Evolutionary conservation across 2,797 vertebrate species (phyloP), one percentile per base, ranked within the genome.

Genomic region (Hydrocynus forskahlii): DNA sequence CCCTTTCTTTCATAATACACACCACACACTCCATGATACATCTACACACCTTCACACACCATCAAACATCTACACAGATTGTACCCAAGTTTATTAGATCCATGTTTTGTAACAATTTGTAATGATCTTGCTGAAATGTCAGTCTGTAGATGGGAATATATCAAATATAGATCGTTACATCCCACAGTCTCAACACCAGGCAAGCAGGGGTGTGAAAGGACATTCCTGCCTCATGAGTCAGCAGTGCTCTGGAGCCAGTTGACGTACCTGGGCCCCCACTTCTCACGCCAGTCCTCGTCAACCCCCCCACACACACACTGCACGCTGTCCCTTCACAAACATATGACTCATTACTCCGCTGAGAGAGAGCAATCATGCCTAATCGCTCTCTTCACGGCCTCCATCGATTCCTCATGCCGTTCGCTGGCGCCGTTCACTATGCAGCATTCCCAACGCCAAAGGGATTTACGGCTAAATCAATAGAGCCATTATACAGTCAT

Each of bases 171-270:
- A 69, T 38, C 66, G 59, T 43, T 35, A n/a, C 13, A 6, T n/a
- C 63, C 63, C 17, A 4, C 12, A 72, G 72, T 45, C 29, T 64
- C 72, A 75, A 78, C 60, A 57, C 52, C 43, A 21, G 52, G 66
- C 73, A 80, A 78, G 84, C 75, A 76, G 54, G 38, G 67, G 25
- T 64, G 14, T 19, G 6, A 50, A 75, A 72, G 59, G 81, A 80
- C 83, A 86, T 84, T 83, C 78, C 78, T 84, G 76, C 38, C 19
- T 35, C 54, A 45, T 83, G 86, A 87, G 70, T 87, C 85, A 85
- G 43, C 80, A 50, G 12, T 25, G 62, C 60, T 43, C 66, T 76
- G 82, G 80, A 84, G 67, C 75, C 76, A 79, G 80, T 43, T 5
- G 0, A 14, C 54, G 68, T 83, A 81, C 81, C 79, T 81, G 80